Conservation (phyloP, 2,113 vertebrate species). For the Colaptes auratus region DNA sequence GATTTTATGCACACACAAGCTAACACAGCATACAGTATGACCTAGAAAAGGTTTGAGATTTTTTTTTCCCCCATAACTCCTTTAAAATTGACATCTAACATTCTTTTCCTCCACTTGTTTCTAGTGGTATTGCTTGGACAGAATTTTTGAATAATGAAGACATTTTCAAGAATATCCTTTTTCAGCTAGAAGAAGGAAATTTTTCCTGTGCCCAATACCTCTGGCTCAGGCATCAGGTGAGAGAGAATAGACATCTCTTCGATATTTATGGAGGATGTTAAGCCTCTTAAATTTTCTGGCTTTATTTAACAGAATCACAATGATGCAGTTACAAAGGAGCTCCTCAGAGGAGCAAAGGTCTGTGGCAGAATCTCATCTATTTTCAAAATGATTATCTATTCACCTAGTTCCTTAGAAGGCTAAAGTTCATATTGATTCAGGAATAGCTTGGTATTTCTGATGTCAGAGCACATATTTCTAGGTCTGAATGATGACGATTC, state of each 20-base stretch:
- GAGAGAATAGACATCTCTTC: not conserved
- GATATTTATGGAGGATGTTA: not conserved
- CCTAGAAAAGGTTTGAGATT: too few relatives aligned
- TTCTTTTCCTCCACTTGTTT: not conserved
- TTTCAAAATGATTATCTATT: not conserved
- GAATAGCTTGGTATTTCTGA: not conserved
- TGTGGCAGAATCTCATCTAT: not conserved
- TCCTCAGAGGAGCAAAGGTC: not conserved
- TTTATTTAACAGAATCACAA: not conserved
- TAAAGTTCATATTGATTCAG: not conserved
- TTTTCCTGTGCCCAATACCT: conserved; percentile 88
- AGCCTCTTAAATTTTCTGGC: not conserved
- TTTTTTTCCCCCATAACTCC: too few relatives aligned
- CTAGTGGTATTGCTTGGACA: conserved; percentile 90
- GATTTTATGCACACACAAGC: too few relatives aligned
- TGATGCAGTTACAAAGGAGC: not conserved
- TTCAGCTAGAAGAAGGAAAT: conserved; percentile 84
- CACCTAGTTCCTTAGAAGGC: not conserved
- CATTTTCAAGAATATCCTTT: conserved; percentile 80
- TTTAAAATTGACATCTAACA: too few relatives aligned
- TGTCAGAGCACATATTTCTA: not conserved
- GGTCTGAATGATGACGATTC: not conserved
- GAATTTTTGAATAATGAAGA: conserved; percentile 90
- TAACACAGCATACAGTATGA: too few relatives aligned
- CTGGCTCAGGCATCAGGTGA: conserved; percentile 95